Base-by-base conservation (phyloP, 2,888 invertebrate genomes). In the Frankliniella fusca region DNA sequence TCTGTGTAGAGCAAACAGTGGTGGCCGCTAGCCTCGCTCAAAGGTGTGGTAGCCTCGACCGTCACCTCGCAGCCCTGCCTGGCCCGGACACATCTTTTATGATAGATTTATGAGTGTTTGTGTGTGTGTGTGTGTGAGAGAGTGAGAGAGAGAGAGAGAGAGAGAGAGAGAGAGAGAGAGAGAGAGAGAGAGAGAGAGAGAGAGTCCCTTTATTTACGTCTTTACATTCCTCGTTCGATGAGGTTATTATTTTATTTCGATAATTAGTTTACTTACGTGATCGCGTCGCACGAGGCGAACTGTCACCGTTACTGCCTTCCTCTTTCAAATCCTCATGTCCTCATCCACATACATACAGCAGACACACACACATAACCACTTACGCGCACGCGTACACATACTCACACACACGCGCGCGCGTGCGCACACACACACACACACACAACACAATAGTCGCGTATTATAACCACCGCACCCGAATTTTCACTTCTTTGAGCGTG, bases 401-500 rank as follows among this genome's bases (percentile, higher is more conserved):
- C 38, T 3, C 38, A 38, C 38, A 38, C 38, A 38, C 38, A 38
- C 5, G 38, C 38, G 5, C 38, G 38, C 38, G 38, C n/a, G n/a
- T n/a, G 38, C 38, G 54, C 54, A 5, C 54, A 20, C 54, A 54
- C 54, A 54, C 18, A 20, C 18, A 20, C 20, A 20, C 18, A n/a
- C n/a, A n/a, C n/a, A n/a, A n/a, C 23, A 76, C 70, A 76, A 76
- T 76, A 10, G 70, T 12, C 27, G 23, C 70, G 70, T 76, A 76
- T 76, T 76, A 76, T 76, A 76, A 76, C 70, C 70, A 76, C 70
- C 70, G 70, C 23, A 27, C 38, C 70, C 8, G 27, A 76, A 76
- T 76, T 76, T 76, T 76, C 70, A 23, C 70, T 23, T 76, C 70
- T 76, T 76, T 76, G 70, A 27, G 70, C 27, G 11, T 10, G 11